Evolutionary conservation across 2,797 vertebrate genomes (phyloP).

Genomic region (Acestrorhynchus altus): DNA sequence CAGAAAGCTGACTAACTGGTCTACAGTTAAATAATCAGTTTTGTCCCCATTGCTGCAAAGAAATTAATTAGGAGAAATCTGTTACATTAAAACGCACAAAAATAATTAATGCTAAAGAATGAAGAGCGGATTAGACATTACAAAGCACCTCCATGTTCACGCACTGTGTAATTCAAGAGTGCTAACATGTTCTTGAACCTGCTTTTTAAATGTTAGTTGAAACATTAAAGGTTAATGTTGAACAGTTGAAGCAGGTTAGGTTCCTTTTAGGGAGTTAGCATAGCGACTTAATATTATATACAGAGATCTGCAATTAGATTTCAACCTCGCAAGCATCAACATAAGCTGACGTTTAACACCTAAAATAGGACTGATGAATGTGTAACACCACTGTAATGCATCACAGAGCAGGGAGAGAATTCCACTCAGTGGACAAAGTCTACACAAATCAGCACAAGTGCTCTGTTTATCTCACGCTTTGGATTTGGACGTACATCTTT

Average conservation of each 20-base stretch:
- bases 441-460: conserved; percentile 10
- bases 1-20: conserved; percentile 99
- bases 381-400: conserved; percentile 2
- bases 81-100: conserved; percentile 63
- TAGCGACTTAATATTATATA: conserved; percentile 69
- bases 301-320: background rate
- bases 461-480: conserved; percentile 19
- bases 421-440: conserved; percentile 2
- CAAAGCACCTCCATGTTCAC: conserved; percentile 55
- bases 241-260: conserved; percentile 87
- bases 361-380: background rate
- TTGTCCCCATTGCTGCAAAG: conserved; percentile 99
- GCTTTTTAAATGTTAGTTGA: conserved; percentile 76
- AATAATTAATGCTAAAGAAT: conserved; percentile 71
- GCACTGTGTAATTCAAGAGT: conserved; percentile 13
- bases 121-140: conserved; percentile 64
- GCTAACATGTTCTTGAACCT: conserved; percentile 47
- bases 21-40: conserved; percentile 99
- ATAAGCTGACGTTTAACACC: background rate
- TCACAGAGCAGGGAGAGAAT: background rate
- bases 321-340: background rate
- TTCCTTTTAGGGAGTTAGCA: conserved; percentile 85
- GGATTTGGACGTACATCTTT: conserved; percentile 87
- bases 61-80: conserved; percentile 91
- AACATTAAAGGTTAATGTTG: conserved; percentile 79